Conservation (phyloP, 2,888 invertebrate species). For the Xanthorhoe designata region DNA sequence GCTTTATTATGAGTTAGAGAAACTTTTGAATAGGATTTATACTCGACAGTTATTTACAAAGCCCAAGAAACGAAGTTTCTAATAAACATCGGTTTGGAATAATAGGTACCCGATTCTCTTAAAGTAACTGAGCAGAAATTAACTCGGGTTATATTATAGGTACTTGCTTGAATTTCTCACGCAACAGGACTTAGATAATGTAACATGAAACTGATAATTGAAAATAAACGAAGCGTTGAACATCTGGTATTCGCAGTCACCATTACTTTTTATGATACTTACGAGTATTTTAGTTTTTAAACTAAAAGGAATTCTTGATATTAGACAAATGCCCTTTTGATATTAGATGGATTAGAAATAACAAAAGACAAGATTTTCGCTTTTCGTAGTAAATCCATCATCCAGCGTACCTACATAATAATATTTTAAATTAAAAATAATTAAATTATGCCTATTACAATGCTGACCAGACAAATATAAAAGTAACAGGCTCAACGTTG, state of each 20-base stretch:
- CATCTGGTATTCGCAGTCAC: slow-evolving; percentile 1
- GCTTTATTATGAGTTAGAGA: not conserved
- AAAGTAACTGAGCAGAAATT: slow-evolving; percentile 7
- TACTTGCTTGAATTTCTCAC: not conserved
- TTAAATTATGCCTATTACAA: too few relatives aligned
- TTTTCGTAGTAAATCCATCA: too few relatives aligned
- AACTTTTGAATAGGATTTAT: not conserved
- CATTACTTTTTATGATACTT: not conserved
- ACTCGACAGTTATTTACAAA: not conserved
- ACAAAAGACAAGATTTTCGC: too few relatives aligned
- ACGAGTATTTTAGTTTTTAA: too few relatives aligned
- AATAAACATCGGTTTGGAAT: not conserved
- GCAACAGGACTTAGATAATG: not conserved
- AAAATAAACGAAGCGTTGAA: slow-evolving; percentile 8
- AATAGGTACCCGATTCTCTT: not conserved
- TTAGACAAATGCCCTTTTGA: too few relatives aligned
- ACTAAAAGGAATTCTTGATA: too few relatives aligned
- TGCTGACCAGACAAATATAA: too few relatives aligned
- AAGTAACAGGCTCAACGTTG: too few relatives aligned
- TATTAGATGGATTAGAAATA: too few relatives aligned
- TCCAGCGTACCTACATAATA: too few relatives aligned
- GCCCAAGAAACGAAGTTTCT: slow-evolving; percentile 1
- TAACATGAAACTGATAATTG: slow-evolving; percentile 14
- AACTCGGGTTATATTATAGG: not conserved
- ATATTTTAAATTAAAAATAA: too few relatives aligned